Base-by-base conservation (phyloP, 2,113 vertebrate genomes). In the Paraplagusia blochii region DNA sequence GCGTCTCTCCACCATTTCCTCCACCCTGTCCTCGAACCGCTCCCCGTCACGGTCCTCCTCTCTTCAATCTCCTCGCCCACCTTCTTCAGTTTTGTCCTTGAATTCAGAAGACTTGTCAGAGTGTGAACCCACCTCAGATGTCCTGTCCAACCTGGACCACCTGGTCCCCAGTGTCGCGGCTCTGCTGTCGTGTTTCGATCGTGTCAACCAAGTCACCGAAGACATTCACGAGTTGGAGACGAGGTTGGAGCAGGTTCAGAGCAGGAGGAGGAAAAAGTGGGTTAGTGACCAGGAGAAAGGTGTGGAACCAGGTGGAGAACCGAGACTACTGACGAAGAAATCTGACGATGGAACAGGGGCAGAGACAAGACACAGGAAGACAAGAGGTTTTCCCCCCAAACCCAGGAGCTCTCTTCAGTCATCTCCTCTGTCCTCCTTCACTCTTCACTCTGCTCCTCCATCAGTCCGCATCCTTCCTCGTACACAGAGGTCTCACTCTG, bases 161-260 rank as follows among this genome's bases (percentile, higher is more conserved):
- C 80, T 93, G n/a, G 61, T 82, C 13, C 82, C 86, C 1, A 64
- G 76, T 7, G 72, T 92, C 34, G 67, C 58, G 16, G 56, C 58
- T 12, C 72, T 91, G 22, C 56, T 93, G 7, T 70, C 79, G 46
- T 58, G 52, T n/a, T 90, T 93, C 9, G 89, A 92, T 57, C 84
- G 80, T 3, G 80, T 93, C 65, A 90, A 83, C 69, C 81, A 80
- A 53, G 22, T 89, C 19, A 84, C 68, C 0, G 82, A 90, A 14
- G 89, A 91, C 9, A 58, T 91, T 15, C 61, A 84, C 52, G 45
- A 62, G 9, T 78, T 92, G 56, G 91, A 93, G 66, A 45, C 72
- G 11, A 69, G 79, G 58, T 69, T 92, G 12, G 77, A 84, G 4
- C 76, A 84, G 14, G 76, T 60, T 18, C 77, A 86, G 47, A 55